Evolutionary conservation across 2,888 invertebrate species (phyloP).

Genomic region (Sisyra nigra): DNA sequence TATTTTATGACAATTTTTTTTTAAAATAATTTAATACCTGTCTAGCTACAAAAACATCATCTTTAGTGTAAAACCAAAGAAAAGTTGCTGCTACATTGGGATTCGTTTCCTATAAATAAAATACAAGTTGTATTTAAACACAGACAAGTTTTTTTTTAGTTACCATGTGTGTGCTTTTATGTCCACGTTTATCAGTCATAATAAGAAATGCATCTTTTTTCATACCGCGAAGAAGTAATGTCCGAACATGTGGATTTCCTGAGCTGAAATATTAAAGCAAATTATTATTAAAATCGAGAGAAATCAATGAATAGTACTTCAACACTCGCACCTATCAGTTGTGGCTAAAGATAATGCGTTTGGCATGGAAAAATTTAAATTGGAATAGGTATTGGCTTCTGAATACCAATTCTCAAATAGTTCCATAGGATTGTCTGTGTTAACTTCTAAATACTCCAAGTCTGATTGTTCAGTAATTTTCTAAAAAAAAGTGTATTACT

Average conservation of each 20-base stretch:
- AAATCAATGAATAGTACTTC: too few relatives aligned
- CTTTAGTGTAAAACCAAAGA: slow-evolving; percentile 23
- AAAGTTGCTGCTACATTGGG: slow-evolving; percentile 28
- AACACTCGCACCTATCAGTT: background rate
- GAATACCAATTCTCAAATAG: background rate
- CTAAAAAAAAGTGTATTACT: too few relatives aligned
- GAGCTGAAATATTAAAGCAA: too few relatives aligned
- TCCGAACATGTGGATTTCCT: slow-evolving; percentile 1
- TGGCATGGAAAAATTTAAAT: background rate
- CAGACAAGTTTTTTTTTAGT: slow-evolving; percentile 12
- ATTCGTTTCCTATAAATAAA: slow-evolving; percentile 23
- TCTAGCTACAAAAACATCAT: slow-evolving; percentile 15
- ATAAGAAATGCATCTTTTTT: slow-evolving; percentile 31
- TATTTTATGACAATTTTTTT: slow-evolving; percentile 5
- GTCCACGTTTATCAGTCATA: slow-evolving; percentile 28
- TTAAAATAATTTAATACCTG: slow-evolving; percentile 21
- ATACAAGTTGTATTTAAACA: background rate
- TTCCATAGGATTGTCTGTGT: slow-evolving; percentile 1
- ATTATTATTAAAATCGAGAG: too few relatives aligned
- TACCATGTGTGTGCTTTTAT: slow-evolving; percentile 29
- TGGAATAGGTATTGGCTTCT: background rate
- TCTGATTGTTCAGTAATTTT: slow-evolving; percentile 15
- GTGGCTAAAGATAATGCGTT: background rate
- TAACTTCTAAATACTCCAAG: slow-evolving; percentile 1
- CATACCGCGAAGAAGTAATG: slow-evolving; percentile 24